phyloP scores from a whole-genome alignment of 1,140 invertebrate genomes.

The Aphis gossypii region DNA sequence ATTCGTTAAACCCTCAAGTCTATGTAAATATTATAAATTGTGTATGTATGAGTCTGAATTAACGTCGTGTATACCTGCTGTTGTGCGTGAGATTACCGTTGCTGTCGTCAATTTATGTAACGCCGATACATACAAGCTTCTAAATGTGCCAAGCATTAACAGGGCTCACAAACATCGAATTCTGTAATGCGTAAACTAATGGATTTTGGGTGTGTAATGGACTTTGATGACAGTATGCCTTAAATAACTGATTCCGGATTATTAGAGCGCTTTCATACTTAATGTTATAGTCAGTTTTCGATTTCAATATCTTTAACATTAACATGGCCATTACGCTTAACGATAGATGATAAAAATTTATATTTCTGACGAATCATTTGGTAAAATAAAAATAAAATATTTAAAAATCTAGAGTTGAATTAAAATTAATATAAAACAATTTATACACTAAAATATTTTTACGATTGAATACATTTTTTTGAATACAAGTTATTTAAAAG shows the following conservation, averaged over 20 bases:
- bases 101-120: constrained; percentile 35
- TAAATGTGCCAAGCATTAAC: constrained; percentile 52
- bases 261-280: constrained; percentile 46
- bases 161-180: constrained; percentile 32
- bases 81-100: constrained; percentile 18
- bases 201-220: constrained; percentile 54
- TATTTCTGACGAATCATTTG: background rate
- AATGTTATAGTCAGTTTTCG: constrained; percentile 41
- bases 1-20: background rate
- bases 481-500: background rate
- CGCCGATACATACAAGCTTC: constrained; percentile 35
- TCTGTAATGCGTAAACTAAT: constrained; percentile 48
- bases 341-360: background rate
- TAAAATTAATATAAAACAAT: background rate
- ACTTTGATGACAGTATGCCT: constrained; percentile 53
- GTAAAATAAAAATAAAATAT: background rate
- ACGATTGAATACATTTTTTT: background rate
- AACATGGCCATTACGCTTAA: background rate
- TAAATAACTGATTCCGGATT: constrained; percentile 48
- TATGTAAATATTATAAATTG: background rate
- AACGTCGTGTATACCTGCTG: constrained; percentile 39
- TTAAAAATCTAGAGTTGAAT: background rate
- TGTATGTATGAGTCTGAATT: background rate
- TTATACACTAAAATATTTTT: background rate
- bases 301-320: constrained; percentile 44